Base-by-base conservation (phyloP, 2,888 invertebrate species). In the Elgonia sp. region DNA sequence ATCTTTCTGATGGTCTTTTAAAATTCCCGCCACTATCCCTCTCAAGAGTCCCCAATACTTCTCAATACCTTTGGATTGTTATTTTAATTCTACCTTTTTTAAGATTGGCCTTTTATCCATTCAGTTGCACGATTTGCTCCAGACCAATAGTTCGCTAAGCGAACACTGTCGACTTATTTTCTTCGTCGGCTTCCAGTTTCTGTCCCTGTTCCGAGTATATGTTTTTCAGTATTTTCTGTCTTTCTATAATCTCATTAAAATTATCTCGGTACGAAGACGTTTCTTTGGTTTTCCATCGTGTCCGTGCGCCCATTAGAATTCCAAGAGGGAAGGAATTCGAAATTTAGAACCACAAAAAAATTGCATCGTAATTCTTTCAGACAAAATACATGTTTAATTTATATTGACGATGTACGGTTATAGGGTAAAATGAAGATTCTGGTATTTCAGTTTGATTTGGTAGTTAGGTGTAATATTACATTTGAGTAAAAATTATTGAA, bases 191-290 rank as follows among this genome's bases (percentile, higher is more conserved):
- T 87, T 73, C 76, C 79, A 63, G 67, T 63, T 67, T 69, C 72
- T 20, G 18, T 84, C 84, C 20, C 60, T 40, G 55, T 70, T 57
- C 55, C 3, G 16, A 29, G 60, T 65, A 53, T 29, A 75, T 69
- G 63, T 76, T 50, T 75, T 81, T 20, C 77, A 62, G 70, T 86
- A 75, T 63, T 76, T 63, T 70, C 60, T 29, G n/a, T 83, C 77
- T 70, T 70, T 75, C 73, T 86, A 77, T 89, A 91, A 93, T 92
- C 93, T 93, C 92, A 93, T 94, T 93, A 93, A 93, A 93, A 92
- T 93, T 91, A 93, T 92, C 92, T 92, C 79, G 75, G 79, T 86
- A 72, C 81, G 84, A 86, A 88, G 88, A 90, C 87, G 86, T 83
- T 87, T 84, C 84, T 89, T 87, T 72, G 76, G 42, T 60, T 46